Evolutionary conservation across 2,888 invertebrate species (phyloP).

Genomic region (Melangyna quadrimaculata): DNA sequence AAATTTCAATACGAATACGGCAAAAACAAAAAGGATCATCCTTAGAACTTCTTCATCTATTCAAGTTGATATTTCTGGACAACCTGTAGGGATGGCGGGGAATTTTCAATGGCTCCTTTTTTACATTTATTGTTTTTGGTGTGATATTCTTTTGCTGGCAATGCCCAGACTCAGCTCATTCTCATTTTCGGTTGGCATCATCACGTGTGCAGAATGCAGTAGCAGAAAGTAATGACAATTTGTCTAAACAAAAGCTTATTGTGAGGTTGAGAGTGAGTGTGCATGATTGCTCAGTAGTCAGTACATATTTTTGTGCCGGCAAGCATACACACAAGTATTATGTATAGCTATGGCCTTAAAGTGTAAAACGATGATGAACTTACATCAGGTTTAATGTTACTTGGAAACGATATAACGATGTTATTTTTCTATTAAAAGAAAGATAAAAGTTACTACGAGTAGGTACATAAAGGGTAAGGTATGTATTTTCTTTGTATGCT

Average conservation of each 20-base stretch:
- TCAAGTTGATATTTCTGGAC: no score
- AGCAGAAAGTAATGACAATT: neutral
- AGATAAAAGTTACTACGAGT: neutral
- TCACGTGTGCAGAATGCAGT: neutral
- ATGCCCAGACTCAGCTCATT: no score
- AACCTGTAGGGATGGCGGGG: no score
- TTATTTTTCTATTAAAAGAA: neutral
- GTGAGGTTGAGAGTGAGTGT: neutral
- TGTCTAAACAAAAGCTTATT: neutral
- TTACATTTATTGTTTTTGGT: no score
- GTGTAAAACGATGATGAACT: slow-evolving; percentile 30
- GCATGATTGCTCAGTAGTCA: neutral
- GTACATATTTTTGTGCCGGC: neutral
- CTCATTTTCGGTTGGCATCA: no score
- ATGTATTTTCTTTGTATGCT: no score
- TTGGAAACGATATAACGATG: neutral
- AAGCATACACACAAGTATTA: slow-evolving; percentile 1
- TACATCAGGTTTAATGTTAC: neutral
- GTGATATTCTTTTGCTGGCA: neutral
- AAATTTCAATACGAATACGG: no score
- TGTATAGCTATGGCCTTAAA: neutral
- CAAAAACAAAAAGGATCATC: no score
- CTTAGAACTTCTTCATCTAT: no score
- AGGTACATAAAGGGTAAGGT: no score
- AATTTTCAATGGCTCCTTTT: no score